Conservation (phyloP, 2,113 vertebrate genomes). For the Antechinus stuartii region DNA sequence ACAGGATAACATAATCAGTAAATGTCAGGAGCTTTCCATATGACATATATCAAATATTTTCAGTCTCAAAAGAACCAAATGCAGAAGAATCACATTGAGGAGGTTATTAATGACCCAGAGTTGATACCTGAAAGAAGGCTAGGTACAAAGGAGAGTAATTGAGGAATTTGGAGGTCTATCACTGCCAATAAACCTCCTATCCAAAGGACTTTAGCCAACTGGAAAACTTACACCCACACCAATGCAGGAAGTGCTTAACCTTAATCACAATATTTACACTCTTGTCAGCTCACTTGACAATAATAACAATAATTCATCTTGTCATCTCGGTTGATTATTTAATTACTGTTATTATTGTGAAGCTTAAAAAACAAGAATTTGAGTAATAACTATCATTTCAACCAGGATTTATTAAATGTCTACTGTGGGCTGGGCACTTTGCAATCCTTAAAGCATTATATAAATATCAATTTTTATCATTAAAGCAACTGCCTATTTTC, state of each 20-base stretch:
- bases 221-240: background rate
- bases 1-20: background rate
- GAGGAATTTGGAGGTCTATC: background rate
- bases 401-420: background rate
- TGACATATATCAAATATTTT: background rate
- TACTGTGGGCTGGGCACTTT: background rate
- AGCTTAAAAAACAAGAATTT: background rate
- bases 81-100: background rate
- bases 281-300: background rate
- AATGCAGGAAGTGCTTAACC: background rate
- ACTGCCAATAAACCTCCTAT: background rate
- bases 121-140: background rate
- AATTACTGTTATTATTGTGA: background rate
- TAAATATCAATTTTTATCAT: background rate
- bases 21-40: background rate
- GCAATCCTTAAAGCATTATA: background rate
- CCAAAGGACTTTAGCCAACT: background rate
- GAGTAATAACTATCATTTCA: background rate
- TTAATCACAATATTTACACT: background rate
- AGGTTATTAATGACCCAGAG: background rate
- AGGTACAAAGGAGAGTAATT: background rate
- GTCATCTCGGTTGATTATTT: background rate
- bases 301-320: background rate
- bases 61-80: background rate
- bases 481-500: background rate